Evolutionary conservation across 2,113 vertebrate species (phyloP).

Genomic region (Tupaia chinensis): DNA sequence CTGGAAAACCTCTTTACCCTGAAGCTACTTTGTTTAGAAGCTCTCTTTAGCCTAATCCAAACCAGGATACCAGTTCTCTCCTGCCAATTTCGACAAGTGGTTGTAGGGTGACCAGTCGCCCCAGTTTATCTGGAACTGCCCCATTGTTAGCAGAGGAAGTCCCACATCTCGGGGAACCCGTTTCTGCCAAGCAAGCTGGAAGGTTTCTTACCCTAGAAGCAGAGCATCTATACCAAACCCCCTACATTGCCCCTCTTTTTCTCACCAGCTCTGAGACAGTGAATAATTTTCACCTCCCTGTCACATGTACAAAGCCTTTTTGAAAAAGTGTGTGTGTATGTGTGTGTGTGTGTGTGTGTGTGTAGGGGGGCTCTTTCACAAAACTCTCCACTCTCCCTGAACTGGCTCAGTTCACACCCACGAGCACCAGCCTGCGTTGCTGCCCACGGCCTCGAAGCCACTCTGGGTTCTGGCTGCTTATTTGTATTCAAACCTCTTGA

Average conservation of each 20-base stretch:
- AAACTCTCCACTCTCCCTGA: background rate
- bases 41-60: conserved; percentile 62
- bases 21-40: conserved; percentile 44
- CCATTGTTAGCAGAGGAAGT: background rate
- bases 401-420: background rate
- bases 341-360: too few relatives aligned
- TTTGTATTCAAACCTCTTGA: conserved; percentile 46
- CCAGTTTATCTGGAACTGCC: too few relatives aligned
- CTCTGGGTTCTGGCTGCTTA: background rate
- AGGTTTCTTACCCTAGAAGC: too few relatives aligned
- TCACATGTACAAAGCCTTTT: background rate
- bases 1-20: conserved; percentile 61
- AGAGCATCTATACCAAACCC: background rate
- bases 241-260: background rate
- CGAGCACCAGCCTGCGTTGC: background rate
- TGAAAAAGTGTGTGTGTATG: background rate
- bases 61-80: background rate
- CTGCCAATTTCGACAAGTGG: fast-evolving
- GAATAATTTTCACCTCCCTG: background rate
- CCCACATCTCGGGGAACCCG: background rate
- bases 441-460: background rate
- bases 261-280: background rate
- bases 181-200: background rate
- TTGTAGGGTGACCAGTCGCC: background rate
- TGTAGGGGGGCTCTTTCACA: background rate